Evolutionary conservation across 2,888 invertebrate species (phyloP), one percentile per base, ranked within the genome.

Genomic region (Nomada ruficornis): DNA sequence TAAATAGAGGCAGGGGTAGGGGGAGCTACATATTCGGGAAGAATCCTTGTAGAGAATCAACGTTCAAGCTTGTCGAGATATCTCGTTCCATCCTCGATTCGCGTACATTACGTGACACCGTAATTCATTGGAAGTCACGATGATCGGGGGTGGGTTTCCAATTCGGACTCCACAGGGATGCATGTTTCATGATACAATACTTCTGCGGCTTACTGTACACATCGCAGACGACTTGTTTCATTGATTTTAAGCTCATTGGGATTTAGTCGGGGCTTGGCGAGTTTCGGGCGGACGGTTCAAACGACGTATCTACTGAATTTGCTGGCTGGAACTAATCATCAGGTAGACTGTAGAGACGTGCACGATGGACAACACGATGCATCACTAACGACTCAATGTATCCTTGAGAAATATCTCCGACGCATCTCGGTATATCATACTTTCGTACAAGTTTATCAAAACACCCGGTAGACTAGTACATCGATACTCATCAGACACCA

Each of bases 31-130:
- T 64, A 15, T 57, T 44, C 23, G 36, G 50, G 62, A 23, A 36
- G 47, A 63, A 7, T 47, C 7, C 5, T 36, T 47, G 29, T 50
- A 23, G 13, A 57, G 42, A 23, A 62, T 70, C 69, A 42, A 75
- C 60, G 42, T 54, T 60, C 72, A 36, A 36, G 47, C 23, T 23
- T 29, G 13, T 20, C 54, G 70, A 54, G 18, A 55, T 47, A 44
- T 57, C 55, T 23, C 55, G 73, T 65, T 57, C 57, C 64, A 36
- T 29, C 72, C 44, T 57, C 73, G 73, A 67, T 73, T 73, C 47
- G 23, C 47, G 23, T 2, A 5, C n/a, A 36, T 5, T 42, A 20
- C 18, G 54, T 29, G 54, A 72, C 42, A 72, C 20, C 54, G 42
- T 52, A 13, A 60, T 29, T 15, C 29, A 20, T 3, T 9, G 20